Evolutionary conservation across 2,113 vertebrate genomes (phyloP).

Genomic region (Dissostichus mawsoni): DNA sequence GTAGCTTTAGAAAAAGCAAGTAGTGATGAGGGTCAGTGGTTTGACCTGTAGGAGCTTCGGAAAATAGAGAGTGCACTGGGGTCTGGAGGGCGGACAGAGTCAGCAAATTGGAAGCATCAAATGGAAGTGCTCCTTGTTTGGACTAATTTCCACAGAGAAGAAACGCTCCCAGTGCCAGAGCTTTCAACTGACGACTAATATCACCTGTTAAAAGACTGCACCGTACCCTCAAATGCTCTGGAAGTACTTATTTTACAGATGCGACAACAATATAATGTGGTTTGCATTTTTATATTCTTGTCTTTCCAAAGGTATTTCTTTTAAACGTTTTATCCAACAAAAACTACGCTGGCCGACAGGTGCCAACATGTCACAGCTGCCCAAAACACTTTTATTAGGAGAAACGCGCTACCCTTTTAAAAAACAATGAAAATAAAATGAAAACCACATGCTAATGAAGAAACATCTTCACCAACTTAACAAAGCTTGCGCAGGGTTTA

Average conservation of each 20-base stretch:
- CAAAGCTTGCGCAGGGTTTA: too few species aligned
- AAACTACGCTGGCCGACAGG: too few species aligned
- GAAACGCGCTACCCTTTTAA: too few species aligned
- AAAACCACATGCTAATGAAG: too few species aligned
- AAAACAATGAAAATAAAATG: too few species aligned
- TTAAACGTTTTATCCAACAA: background rate
- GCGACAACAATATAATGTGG: background rate
- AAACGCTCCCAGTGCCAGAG: slow-evolving; percentile 33
- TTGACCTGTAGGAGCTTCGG: slow-evolving; percentile 33
- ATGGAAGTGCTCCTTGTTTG: slow-evolving; percentile 41
- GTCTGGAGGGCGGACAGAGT: slow-evolving; percentile 29
- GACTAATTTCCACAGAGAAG: slow-evolving; percentile 61
- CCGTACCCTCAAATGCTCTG: background rate
- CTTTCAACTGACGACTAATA: slow-evolving; percentile 30
- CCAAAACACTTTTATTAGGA: too few species aligned
- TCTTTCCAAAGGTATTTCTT: background rate
- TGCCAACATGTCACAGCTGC: too few species aligned
- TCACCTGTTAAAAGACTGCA: background rate
- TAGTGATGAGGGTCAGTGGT: slow-evolving; percentile 30
- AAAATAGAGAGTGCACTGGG: slow-evolving; percentile 23
- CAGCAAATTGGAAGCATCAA: slow-evolving; percentile 42
- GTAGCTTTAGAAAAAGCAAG: background rate
- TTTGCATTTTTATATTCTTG: background rate
- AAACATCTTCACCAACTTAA: too few species aligned
- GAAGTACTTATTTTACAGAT: slow-evolving; percentile 24